Base-by-base conservation (phyloP, 2,113 vertebrate genomes). In the Catagonus wagneri region DNA sequence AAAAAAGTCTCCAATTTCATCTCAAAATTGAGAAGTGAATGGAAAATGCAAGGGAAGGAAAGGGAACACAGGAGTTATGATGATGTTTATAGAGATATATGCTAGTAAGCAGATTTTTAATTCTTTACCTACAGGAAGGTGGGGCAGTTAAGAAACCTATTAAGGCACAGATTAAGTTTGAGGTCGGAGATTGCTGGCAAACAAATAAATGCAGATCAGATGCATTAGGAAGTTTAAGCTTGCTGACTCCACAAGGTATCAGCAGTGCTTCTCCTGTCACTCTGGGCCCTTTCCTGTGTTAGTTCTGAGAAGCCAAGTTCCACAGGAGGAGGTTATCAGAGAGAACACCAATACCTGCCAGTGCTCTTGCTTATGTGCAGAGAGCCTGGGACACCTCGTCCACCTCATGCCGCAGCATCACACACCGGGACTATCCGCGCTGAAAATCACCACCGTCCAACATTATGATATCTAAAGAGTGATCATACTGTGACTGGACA, bases 261-360 rank as follows among this genome's bases (percentile, higher is more conserved):
- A 50, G 75, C 25, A 32, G 25, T 11, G 14, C 72, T 69, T 36
- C 25, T 54, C 22, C 39, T 14, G 61, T 65, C 50, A 23, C 29
- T 76, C 58, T 34, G 60, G 56, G 54, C 44, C 23, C 39, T 39
- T 86, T 56, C 60, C 65, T 52, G 58, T 50, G 85, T 94, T 84
- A 92, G 76, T 60, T 76, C 78, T 50, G 19, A 44, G 61, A 89
- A 61, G 56, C 83, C 65, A 27, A 27, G 71, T 14, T 78, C 76
- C 65, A 8, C 52, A 83, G 81, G 79, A 44, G 39, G 36, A 89
- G 78, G 90, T 83, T 86, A 83, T 65, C 52, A 83, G n/a, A 32
- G 76, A 84, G 65, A 90, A 95, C 44, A 84, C 27, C 23, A 84
- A 19, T 36, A 93, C 76, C 92, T 89, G 81, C 68, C 75, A 29